These are phyloP conservation scores for Furcula furcula DNA, from an alignment of 2,888 invertebrate genomes.

Conservation along the genomic window DNA sequence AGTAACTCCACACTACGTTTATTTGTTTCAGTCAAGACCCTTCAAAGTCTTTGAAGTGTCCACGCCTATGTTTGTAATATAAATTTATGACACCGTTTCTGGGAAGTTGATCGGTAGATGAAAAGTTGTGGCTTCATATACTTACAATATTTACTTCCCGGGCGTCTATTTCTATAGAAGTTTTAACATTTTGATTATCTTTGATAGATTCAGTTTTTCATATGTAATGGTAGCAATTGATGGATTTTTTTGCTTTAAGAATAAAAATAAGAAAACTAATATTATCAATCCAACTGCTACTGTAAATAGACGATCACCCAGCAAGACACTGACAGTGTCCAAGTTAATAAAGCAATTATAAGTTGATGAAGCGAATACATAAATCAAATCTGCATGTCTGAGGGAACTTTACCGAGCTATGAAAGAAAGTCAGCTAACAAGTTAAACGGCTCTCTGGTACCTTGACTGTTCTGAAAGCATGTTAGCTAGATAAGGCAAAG, in stretches of 20 bases:
- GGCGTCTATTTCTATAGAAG: constrained; percentile 1
- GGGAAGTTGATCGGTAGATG: constrained; percentile 24
- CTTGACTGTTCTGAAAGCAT: too few relatives aligned
- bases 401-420: background rate
- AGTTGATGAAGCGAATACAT: background rate
- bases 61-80: constrained; percentile 39
- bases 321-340: background rate
- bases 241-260: too few relatives aligned
- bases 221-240: too few relatives aligned
- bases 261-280: too few relatives aligned
- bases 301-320: too few relatives aligned
- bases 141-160: background rate
- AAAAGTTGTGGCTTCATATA: constrained; percentile 6
- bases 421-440: background rate
- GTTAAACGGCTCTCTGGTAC: too few relatives aligned
- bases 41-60: constrained; percentile 42
- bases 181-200: constrained; percentile 3
- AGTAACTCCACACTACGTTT: constrained; percentile 15
- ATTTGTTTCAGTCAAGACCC: constrained; percentile 26
- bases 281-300: too few relatives aligned
- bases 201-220: too few relatives aligned
- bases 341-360: background rate
- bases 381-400: background rate
- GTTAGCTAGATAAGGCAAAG: too few relatives aligned
- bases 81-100: constrained; percentile 38